Evolutionary conservation across 2,888 invertebrate genomes (phyloP), one percentile per base, ranked within the genome.

Genomic region (Epistrophella euchroma): DNA sequence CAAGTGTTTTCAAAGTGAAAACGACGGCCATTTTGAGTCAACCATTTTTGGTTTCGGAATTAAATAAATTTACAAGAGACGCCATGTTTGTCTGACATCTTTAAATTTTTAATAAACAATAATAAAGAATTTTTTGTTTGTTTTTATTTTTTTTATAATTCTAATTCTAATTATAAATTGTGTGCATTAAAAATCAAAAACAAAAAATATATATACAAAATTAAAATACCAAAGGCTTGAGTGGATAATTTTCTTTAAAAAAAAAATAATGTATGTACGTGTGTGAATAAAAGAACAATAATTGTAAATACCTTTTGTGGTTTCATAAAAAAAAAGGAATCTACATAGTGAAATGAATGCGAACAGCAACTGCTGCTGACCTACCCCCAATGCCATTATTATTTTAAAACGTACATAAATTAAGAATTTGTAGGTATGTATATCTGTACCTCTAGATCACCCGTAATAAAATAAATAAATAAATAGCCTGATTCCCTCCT

Each of bases 81-180:
- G 95, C 95, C 95, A 95, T 95, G 94, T 95, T 95, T 94, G 94
- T 94, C 95, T 94, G 95, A 95, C 95, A 95, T 95, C 94, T 95
- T 95, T 95, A 77, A 86, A 82, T 74, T 82, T 80, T 77, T 78
- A 82, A 86, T 86, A 86, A 94, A 95, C 95, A 95, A 95, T 95
- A 94, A 95, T 93, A 93, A 93, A 93, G 93, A 93, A 93, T 93
- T 94, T 52, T 93, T 93, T 37, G 60, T 60, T 60, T 60, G 60
- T 92, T 93, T 94, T 94, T 93, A 52, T 50, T n/a, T 75, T 72
- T 76, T 76, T 62, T 15, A 6, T 43, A 22, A 11, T 25, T 66
- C 62, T 75, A 58, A n/a, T 60, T 70, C 75, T 66, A n/a, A 4
- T 32, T 56, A 58, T 56, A 28, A 35, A 37, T 3, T 35, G 15